Evolutionary conservation across 2,113 vertebrate genomes (phyloP).

Genomic region (Tetrao urogallus): DNA sequence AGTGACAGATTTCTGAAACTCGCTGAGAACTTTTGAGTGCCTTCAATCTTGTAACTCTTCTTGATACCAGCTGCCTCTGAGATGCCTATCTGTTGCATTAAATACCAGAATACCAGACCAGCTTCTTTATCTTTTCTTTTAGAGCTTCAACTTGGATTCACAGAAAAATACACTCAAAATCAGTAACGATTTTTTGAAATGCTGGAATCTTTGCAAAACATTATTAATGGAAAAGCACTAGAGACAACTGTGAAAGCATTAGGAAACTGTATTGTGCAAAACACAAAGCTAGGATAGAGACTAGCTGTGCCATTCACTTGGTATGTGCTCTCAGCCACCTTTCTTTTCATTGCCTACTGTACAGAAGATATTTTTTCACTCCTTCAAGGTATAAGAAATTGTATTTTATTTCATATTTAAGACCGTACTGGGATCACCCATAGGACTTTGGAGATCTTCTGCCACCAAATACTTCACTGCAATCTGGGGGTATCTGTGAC

Average conservation of each 20-base stretch:
- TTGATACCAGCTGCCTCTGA: not conserved
- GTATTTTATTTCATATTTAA: not conserved
- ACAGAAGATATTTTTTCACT: not conserved
- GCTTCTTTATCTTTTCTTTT: not conserved
- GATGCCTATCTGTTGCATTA: not conserved
- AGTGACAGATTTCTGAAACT: not conserved
- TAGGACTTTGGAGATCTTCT: not conserved
- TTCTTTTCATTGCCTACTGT: not conserved
- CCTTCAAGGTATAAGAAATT: not conserved
- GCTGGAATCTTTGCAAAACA: not conserved
- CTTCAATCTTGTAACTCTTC: not conserved
- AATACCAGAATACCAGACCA: not conserved
- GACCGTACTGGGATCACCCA: not conserved
- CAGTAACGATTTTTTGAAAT: constrained; percentile 1
- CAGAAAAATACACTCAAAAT: not conserved
- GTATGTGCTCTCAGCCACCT: not conserved
- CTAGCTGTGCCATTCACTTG: not conserved
- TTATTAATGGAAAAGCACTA: constrained; percentile 9
- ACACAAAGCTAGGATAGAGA: not conserved
- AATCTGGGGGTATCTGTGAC: rapidly evolving
- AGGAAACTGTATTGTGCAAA: not conserved
- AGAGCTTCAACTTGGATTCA: not conserved
- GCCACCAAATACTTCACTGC: not conserved
- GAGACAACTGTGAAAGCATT: not conserved
- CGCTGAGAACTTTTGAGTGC: not conserved